Evolutionary conservation across 2,888 invertebrate genomes (phyloP), one percentile per base, ranked within the genome.

Genomic region (Noctua fimbriata): DNA sequence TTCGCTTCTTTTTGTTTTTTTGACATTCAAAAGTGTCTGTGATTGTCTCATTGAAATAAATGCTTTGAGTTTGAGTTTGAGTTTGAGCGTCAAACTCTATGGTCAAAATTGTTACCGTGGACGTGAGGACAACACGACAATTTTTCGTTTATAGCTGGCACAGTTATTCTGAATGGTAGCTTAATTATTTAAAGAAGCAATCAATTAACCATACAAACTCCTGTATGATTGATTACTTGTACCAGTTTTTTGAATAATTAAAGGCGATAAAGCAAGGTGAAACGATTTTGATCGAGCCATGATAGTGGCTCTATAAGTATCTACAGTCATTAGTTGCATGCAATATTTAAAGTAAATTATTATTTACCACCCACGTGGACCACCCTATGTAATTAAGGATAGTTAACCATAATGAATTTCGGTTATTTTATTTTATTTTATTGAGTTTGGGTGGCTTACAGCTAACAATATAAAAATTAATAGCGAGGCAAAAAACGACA

Each of bases 221-320:
- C 36, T n/a, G 44, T 52, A 18, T 55, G 28, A 36, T 66, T 32
- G 55, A 73, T 49, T n/a, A 18, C 9, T 63, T 21, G 16, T 49
- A 69, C 21, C 32, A 52, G 47, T 63, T 66, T 44, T 79, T 79
- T 69, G 9, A 85, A 85, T 83, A 63, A 80, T 72, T 78, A 69
- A 79, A 55, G 18, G 32, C 44, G 10, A 5, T 72, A 70, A 16
- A 58, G 67, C 71, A 69, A 85, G 63, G 71, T 75, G 74, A 84
- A 83, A 47, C 55, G 74, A 74, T 80, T 74, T 69, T 16, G 49
- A 75, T 85, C 67, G 28, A 24, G 16, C 18, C 55, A 7, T 47
- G 69, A 73, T 73, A 69, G 24, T 69, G 16, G 28, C 24, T 44
- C 52, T 36, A 18, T 4, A 72, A 47, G 41, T 78, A 78, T 32